These are phyloP conservation scores for Eilema sororculum DNA, from an alignment of 2,888 invertebrate species.

Conservation along the genomic window DNA sequence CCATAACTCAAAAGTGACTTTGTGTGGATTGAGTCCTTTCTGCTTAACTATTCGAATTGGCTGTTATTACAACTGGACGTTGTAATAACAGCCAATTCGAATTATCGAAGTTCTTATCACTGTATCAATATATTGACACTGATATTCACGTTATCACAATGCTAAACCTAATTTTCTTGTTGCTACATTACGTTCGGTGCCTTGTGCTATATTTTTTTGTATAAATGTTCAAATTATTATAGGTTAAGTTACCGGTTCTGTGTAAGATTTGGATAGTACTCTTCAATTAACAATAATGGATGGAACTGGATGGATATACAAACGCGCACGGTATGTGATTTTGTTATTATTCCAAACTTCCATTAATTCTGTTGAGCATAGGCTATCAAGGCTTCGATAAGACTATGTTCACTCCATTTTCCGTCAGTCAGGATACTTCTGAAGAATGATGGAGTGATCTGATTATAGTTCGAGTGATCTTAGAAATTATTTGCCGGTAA, in stretches of 20 bases:
- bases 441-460: too few relatives aligned
- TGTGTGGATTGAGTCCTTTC: too few relatives aligned
- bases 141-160: conserved; percentile 45
- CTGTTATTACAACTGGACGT: too few relatives aligned
- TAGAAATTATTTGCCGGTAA: neutral
- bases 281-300: conserved; percentile 14
- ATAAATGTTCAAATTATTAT: neutral
- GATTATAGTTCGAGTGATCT: too few relatives aligned
- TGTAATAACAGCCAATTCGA: conserved; percentile 15
- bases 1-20: too few relatives aligned
- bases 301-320: conserved; percentile 25
- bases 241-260: neutral
- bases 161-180: conserved; percentile 41
- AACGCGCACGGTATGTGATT: conserved; percentile 21
- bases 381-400: neutral
- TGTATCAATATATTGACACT: conserved; percentile 39
- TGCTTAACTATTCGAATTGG: too few relatives aligned
- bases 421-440: neutral
- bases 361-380: neutral
- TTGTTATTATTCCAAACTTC: neutral
- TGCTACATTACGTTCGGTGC: conserved; percentile 21
- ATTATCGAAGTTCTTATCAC: conserved; percentile 38
- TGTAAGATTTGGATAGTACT: neutral
- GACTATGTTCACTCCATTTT: neutral
- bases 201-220: conserved; percentile 2